Percentiles rank a stretch among this genome's conserved stretches.
Evolutionary conservation across 2,113 vertebrate species (phyloP).

Genomic region (Vulpes ferrilata): DNA sequence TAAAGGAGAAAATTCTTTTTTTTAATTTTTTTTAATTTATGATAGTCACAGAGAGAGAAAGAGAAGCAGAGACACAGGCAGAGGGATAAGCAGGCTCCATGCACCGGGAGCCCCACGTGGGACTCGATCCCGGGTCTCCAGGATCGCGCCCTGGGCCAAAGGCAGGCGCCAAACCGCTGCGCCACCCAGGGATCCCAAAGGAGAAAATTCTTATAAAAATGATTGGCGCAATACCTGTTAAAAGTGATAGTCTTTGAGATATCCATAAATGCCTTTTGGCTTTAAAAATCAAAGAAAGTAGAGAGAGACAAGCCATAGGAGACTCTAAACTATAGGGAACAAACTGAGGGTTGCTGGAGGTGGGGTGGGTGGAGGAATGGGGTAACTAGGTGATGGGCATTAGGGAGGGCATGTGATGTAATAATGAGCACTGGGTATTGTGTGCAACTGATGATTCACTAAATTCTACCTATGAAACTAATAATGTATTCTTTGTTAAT

Average conservation of each 20-base stretch:
- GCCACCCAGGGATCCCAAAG: not conserved
- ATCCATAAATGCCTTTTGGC: not conserved
- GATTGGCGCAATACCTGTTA: not conserved
- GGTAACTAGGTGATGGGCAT: not conserved
- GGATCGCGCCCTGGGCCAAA: no score
- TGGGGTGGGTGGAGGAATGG: not conserved
- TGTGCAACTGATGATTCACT: not conserved
- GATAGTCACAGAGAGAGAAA: no score
- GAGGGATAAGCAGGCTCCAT: no score
- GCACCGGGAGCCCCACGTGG: no score
- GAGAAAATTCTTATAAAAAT: not conserved
- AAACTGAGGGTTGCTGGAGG: not conserved
- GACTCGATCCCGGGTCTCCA: no score
- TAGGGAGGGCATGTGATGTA: not conserved
- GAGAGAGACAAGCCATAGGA: not conserved
- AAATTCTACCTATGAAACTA: not conserved
- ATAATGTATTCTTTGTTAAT: not conserved
- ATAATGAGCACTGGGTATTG: not conserved
- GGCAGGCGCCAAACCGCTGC: no score
- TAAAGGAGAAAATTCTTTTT: not conserved
- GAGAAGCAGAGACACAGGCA: no score
- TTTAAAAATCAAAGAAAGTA: not conserved
- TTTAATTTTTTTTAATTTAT: no score
- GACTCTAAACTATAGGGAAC: not conserved
- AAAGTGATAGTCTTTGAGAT: not conserved